These are phyloP conservation scores for Notarius lentiginosus DNA, from an alignment of 2,113 vertebrate genomes.

Conservation along the genomic window DNA sequence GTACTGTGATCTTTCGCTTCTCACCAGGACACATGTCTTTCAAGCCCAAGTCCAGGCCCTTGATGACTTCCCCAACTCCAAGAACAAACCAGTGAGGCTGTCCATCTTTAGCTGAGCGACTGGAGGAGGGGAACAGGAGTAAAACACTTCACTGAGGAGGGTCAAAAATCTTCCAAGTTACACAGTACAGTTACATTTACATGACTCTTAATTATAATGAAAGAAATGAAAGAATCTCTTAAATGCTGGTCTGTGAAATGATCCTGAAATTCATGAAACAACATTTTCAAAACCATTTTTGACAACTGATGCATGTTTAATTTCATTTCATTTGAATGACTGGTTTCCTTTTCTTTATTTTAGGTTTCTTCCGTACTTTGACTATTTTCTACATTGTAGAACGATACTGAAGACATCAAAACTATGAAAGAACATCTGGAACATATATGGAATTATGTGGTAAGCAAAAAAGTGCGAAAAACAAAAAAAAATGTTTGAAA, in stretches of 20 bases:
- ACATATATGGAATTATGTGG: too few species aligned
- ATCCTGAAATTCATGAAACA: not conserved
- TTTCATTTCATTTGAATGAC: not conserved
- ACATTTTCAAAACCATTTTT: not conserved
- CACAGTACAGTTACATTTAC: not conserved
- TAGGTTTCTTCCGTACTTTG: too few species aligned
- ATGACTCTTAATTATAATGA: not conserved
- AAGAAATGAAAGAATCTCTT: not conserved
- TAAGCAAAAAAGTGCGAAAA: too few species aligned
- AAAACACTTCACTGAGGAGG: not conserved
- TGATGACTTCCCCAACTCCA: conserved; percentile 94
- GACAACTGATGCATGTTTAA: not conserved
- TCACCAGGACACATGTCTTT: conserved; percentile 92
- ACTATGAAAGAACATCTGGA: too few species aligned
- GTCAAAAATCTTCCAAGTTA: not conserved
- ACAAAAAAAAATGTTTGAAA: too few species aligned
- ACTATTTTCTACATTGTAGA: too few species aligned
- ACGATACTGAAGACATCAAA: too few species aligned
- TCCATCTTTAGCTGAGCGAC: conserved; percentile 85
- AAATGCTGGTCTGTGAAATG: not conserved
- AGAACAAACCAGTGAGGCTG: conserved; percentile 96
- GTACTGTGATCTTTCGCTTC: conserved; percentile 88
- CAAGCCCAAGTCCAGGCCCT: conserved; percentile 91
- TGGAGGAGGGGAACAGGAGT: conserved; percentile 53
- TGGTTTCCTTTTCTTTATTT: not conserved